Percentiles rank a stretch among this genome's conserved stretches.
These are phyloP conservation scores for Marasmarcha lunaedactyla DNA, from an alignment of 2,888 invertebrate genomes.

Conservation along the genomic window DNA sequence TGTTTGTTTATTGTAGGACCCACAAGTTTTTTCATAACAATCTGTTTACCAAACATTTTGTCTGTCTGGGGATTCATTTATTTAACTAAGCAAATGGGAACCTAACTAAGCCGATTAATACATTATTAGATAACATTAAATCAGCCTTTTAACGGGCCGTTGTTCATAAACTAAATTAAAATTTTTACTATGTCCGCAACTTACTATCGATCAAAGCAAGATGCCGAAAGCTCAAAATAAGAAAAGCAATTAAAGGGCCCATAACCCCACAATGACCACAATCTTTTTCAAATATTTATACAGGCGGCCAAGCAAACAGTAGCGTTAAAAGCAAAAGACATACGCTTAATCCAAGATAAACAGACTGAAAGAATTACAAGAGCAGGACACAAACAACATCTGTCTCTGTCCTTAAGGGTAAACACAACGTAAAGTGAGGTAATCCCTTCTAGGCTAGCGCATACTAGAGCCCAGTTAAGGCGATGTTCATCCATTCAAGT, in stretches of 20 bases:
- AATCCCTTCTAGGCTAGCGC: constrained; percentile 45
- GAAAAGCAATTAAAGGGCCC: constrained; percentile 57
- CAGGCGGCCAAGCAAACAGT: constrained; percentile 56
- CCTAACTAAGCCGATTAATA: too few species aligned
- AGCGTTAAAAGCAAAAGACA: constrained; percentile 62
- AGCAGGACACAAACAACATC: constrained; percentile 44
- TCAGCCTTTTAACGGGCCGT: too few species aligned
- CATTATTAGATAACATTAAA: too few species aligned
- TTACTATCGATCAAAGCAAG: constrained; percentile 44
- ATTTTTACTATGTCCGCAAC: constrained; percentile 23
- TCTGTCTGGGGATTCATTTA: too few species aligned
- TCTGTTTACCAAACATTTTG: too few species aligned
- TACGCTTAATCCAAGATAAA: constrained; percentile 63
- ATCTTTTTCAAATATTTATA: constrained; percentile 55
- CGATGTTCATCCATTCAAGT: constrained; percentile 41
- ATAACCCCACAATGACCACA: constrained; percentile 46
- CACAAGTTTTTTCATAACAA: too few species aligned
- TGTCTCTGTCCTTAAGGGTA: constrained; percentile 34
- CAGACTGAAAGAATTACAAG: constrained; percentile 57
- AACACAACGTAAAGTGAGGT: constrained; percentile 50
- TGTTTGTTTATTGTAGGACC: too few species aligned
- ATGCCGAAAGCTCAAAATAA: constrained; percentile 54
- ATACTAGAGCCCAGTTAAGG: constrained; percentile 39
- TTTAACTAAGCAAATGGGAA: too few species aligned
- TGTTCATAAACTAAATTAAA: too few species aligned